These are phyloP conservation scores for Conus canariensis DNA, from an alignment of 2,888 invertebrate species.

Conservation along the genomic window DNA sequence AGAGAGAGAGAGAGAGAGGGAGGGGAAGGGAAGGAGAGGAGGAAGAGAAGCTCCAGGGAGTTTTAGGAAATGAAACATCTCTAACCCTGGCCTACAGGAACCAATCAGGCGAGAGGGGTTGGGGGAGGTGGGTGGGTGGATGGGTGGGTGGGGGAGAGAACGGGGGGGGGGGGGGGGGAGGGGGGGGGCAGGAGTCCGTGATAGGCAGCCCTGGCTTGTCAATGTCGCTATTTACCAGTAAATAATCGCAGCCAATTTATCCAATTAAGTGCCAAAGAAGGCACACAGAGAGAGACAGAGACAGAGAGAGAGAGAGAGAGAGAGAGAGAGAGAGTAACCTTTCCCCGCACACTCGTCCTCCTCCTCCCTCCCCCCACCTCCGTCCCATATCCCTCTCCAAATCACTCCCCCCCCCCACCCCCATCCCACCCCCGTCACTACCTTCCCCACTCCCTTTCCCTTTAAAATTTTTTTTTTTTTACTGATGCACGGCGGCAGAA, in stretches of 20 bases:
- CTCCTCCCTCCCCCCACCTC: neutral
- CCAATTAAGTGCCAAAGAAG: constrained; percentile 35
- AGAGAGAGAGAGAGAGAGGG: neutral
- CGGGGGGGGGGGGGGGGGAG: too few relatives aligned
- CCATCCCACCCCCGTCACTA: neutral
- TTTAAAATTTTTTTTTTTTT: too few relatives aligned
- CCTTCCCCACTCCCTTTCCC: too few relatives aligned
- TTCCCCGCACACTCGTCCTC: neutral
- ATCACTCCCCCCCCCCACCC: too few relatives aligned
- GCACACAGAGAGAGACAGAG: too few relatives aligned
- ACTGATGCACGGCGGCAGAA: constrained; percentile 33
- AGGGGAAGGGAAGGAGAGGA: neutral
- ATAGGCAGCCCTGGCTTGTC: constrained; percentile 39
- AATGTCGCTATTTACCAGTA: constrained; percentile 45
- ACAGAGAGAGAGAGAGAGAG: neutral
- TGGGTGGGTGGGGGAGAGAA: too few relatives aligned
- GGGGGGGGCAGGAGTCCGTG: neutral
- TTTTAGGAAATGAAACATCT: constrained; percentile 44
- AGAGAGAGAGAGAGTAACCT: neutral
- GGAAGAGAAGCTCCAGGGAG: neutral
- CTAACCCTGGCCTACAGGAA: constrained; percentile 10
- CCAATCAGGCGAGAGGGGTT: constrained; percentile 31
- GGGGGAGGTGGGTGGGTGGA: too few relatives aligned
- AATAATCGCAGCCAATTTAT: constrained; percentile 46
- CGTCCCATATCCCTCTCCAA: neutral